phyloP scores from a whole-genome alignment of 2,113 vertebrate species.

The Sceloporus tristichus region DNA sequence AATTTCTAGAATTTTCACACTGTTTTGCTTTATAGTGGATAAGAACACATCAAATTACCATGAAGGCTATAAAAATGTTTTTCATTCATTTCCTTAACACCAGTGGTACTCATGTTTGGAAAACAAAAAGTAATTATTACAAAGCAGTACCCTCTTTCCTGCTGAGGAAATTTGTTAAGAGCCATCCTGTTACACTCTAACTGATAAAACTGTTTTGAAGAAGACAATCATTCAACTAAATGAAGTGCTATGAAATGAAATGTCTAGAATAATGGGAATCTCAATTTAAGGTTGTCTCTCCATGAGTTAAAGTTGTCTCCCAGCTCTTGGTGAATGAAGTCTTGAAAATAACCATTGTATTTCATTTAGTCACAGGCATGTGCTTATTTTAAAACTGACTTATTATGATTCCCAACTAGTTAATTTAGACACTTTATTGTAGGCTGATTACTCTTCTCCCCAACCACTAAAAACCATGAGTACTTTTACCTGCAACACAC shows the following conservation, averaged over 20 bases:
- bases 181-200: not conserved
- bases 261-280: slow-evolving; percentile 29
- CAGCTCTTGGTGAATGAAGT: slow-evolving; percentile 21
- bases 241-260: slow-evolving; percentile 34
- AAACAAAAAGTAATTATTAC: not conserved
- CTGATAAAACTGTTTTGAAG: not conserved
- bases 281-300: slow-evolving; percentile 25
- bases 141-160: not conserved
- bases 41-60: not conserved
- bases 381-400: slow-evolving; percentile 19
- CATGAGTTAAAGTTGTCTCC: slow-evolving; percentile 26
- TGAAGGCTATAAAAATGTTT: not conserved
- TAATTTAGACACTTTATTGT: slow-evolving; percentile 19
- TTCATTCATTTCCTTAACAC: not conserved
- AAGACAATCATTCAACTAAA: not conserved
- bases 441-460: not conserved
- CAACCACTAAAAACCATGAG: not conserved
- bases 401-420: slow-evolving; percentile 36
- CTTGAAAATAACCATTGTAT: slow-evolving; percentile 50
- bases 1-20: not conserved
- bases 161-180: slow-evolving; percentile 46
- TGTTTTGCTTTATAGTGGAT: not conserved
- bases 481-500: not conserved
- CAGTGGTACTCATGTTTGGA: not conserved
- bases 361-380: slow-evolving; percentile 37